phyloP scores from a whole-genome alignment of 2,113 vertebrate species.

The Sialia sialis region DNA sequence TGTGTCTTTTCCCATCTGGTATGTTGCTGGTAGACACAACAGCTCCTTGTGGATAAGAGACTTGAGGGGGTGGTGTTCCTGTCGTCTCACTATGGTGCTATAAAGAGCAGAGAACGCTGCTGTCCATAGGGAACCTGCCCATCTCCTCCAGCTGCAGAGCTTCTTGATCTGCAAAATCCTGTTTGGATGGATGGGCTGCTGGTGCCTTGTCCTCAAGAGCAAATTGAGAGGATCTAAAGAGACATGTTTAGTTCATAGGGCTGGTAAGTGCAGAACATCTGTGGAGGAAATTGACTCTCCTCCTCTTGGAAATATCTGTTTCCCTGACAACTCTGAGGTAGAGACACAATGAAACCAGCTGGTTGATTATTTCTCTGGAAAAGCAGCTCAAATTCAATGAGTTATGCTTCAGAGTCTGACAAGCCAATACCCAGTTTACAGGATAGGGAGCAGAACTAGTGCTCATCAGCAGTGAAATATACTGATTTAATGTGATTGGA shows the following conservation, averaged over 20 bases:
- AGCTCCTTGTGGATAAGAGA: not conserved
- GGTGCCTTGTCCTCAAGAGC: not conserved
- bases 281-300: not conserved
- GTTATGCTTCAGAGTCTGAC: not conserved
- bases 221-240: not conserved
- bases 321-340: constrained; percentile 17
- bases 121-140: rapidly evolving
- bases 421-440: not conserved
- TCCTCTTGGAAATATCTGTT: not conserved
- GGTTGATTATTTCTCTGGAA: not conserved
- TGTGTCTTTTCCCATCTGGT: not conserved
- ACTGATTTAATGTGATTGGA: not conserved
- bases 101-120: not conserved
- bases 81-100: not conserved
- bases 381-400: not conserved
- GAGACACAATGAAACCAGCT: not conserved
- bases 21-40: not conserved
- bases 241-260: not conserved
- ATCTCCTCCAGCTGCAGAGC: not conserved
- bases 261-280: not conserved
- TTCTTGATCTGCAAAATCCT: not conserved
- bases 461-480: not conserved
- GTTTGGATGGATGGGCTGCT: not conserved
- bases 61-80: not conserved
- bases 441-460: not conserved